Conservation (phyloP, 1,140 invertebrate genomes). For the Monochamus saltuarius region DNA sequence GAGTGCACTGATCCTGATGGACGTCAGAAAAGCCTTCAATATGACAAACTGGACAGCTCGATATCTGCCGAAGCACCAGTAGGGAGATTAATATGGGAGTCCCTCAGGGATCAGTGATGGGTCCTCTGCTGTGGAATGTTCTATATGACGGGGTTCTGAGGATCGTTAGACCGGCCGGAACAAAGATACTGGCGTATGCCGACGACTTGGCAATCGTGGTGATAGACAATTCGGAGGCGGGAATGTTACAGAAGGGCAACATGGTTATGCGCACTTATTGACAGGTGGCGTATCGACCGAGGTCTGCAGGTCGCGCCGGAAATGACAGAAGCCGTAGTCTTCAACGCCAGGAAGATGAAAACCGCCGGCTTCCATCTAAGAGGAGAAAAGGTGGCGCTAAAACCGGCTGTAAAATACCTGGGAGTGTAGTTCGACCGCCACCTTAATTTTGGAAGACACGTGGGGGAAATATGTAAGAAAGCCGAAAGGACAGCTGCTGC, state of each 20-base stretch:
- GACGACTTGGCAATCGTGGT: conserved; percentile 26
- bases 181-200: conserved; percentile 18
- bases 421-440: too few relatives aligned
- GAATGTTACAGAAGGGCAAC: neutral
- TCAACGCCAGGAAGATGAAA: too few relatives aligned
- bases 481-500: neutral
- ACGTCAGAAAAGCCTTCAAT: conserved; percentile 26
- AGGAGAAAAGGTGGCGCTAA: too few relatives aligned
- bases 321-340: too few relatives aligned
- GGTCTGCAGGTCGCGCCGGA: too few relatives aligned
- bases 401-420: too few relatives aligned
- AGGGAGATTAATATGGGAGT: neutral
- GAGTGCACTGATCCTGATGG: conserved; percentile 13
- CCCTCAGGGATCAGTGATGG: conserved; percentile 43
- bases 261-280: neutral
- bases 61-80: neutral
- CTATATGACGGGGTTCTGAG: conserved; percentile 38
- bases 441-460: neutral
- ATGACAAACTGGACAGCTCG: conserved; percentile 9
- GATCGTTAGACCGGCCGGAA: conserved; percentile 14
- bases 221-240: neutral
- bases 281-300: neutral
- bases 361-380: too few relatives aligned
- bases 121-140: conserved; percentile 43
- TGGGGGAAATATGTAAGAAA: neutral